Conservation (phyloP, 2,113 vertebrate species). For the Cranoglanis bouderius region DNA sequence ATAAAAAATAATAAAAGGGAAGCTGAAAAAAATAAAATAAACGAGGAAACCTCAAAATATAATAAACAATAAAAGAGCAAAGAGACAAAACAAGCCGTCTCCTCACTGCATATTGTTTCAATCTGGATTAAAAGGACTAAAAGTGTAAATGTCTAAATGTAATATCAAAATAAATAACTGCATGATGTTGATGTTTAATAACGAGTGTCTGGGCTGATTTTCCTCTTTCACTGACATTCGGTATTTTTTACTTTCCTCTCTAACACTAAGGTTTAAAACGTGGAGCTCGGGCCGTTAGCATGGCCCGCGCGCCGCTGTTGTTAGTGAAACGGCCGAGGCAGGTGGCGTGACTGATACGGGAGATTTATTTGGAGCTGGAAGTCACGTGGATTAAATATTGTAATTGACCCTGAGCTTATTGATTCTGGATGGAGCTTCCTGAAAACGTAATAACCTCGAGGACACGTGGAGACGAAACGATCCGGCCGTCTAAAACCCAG, state of each 20-base stretch:
- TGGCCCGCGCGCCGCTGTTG: neutral
- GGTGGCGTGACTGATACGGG: slow-evolving; percentile 53
- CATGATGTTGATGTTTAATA: neutral
- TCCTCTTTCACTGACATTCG: too few relatives aligned
- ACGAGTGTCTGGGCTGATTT: neutral
- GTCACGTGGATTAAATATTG: slow-evolving; percentile 78
- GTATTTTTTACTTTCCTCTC: neutral
- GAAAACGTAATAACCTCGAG: slow-evolving; percentile 70
- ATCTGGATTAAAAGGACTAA: neutral
- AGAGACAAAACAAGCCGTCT: neutral
- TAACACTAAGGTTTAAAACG: slow-evolving; percentile 22
- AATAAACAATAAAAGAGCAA: neutral
- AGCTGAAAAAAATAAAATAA: neutral
- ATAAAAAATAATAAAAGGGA: neutral
- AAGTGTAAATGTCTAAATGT: too few relatives aligned
- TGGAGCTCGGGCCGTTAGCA: slow-evolving; percentile 18
- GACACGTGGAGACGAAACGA: slow-evolving; percentile 45
- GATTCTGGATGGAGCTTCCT: slow-evolving; percentile 79
- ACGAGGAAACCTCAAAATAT: neutral
- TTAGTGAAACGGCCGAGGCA: neutral
- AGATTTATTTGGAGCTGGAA: slow-evolving; percentile 77
- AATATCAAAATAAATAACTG: too few relatives aligned
- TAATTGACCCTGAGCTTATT: slow-evolving; percentile 78
- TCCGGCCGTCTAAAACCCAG: slow-evolving; percentile 70
- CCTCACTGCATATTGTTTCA: neutral